A percentile compares a stretch with the other conserved stretches of the same genome.
Conservation (phyloP, 2,888 invertebrate species). For the Drosophila niveifrons region DNA sequence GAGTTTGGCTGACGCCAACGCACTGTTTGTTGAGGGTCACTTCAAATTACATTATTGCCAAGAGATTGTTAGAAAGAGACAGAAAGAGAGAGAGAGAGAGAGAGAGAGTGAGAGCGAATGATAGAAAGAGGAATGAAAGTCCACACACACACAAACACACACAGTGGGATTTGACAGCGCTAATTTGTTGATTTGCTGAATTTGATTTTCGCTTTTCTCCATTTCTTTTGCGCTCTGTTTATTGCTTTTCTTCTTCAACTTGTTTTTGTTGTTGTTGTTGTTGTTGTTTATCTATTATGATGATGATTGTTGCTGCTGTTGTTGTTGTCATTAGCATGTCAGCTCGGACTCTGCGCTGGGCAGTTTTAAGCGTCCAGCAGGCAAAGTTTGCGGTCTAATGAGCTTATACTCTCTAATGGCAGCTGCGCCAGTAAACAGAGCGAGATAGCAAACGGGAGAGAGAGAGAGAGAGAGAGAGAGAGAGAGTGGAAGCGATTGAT, state of each 20-base stretch:
- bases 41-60: conserved; percentile 58
- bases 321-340: conserved; percentile 62
- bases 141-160: conserved; percentile 10
- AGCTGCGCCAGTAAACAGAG: conserved; percentile 3
- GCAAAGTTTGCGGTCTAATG: conserved; percentile 72
- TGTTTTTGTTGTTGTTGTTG: background rate
- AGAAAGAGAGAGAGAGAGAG: background rate
- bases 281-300: conserved; percentile 28
- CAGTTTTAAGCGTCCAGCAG: conserved; percentile 42
- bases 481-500: background rate
- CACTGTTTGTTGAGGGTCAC: conserved; percentile 57
- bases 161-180: conserved; percentile 65
- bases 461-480: background rate
- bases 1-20: conserved; percentile 33
- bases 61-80: background rate
- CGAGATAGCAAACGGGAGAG: background rate
- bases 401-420: conserved; percentile 57
- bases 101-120: background rate
- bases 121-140: background rate
- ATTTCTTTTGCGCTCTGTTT: conserved; percentile 11
- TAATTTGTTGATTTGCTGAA: conserved; percentile 81
- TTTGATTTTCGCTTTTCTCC: conserved; percentile 59
- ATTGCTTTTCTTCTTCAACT: conserved; percentile 5
- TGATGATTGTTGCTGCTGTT: conserved; percentile 19
- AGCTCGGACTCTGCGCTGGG: conserved; percentile 20